Conservation (phyloP, 2,113 vertebrate genomes). For the Fukomys damarensis region DNA sequence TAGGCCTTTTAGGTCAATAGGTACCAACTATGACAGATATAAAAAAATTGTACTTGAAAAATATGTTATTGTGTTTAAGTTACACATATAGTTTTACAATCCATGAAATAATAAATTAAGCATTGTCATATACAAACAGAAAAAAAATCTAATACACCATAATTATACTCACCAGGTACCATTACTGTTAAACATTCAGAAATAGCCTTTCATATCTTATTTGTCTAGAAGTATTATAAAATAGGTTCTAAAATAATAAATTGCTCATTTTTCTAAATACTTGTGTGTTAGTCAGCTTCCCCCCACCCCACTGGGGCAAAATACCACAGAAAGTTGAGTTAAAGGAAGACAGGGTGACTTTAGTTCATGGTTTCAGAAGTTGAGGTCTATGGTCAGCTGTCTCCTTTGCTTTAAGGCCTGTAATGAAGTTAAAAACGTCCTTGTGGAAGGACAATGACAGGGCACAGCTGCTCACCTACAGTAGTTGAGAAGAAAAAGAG, state of each 20-base stretch:
- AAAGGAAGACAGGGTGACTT: too few species aligned
- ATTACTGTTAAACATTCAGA: background rate
- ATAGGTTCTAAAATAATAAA: conserved; percentile 12
- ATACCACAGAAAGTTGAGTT: too few species aligned
- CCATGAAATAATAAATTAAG: background rate
- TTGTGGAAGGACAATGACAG: too few species aligned
- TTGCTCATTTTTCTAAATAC: background rate
- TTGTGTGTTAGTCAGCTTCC: too few species aligned
- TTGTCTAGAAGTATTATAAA: background rate
- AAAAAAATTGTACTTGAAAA: background rate
- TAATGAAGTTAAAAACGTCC: too few species aligned
- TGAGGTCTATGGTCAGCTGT: too few species aligned
- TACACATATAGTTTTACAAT: background rate
- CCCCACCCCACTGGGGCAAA: too few species aligned
- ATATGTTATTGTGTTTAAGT: background rate
- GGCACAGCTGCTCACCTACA: too few species aligned
- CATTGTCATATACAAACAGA: background rate
- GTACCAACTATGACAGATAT: background rate
- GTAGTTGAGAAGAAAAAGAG: too few species aligned
- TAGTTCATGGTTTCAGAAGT: too few species aligned
- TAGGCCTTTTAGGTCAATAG: background rate
- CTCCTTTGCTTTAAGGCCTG: too few species aligned
- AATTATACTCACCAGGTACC: background rate
- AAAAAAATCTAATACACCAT: background rate
- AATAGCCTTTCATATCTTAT: background rate